Base-by-base conservation (phyloP, 2,113 vertebrate genomes). In the Oryctolagus cuniculus region DNA sequence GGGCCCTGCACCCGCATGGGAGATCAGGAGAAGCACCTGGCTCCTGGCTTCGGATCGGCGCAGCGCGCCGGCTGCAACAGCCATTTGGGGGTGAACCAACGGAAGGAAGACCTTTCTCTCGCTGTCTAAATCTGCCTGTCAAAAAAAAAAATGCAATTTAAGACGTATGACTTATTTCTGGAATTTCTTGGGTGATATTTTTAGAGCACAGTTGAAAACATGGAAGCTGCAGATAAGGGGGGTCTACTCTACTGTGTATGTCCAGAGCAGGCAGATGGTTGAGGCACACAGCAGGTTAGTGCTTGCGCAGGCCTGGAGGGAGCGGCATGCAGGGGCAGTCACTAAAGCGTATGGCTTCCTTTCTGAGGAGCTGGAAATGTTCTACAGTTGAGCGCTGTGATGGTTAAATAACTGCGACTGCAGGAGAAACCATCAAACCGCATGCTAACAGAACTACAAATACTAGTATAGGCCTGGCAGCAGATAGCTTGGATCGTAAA, bases 381-480 rank as follows among this genome's bases (percentile, higher is more conserved):
- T 95, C 83, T 87, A 78, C 90, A 77, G 66, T 81, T 63, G 5
- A 72, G 36, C 31, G 25, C 69, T 51, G 51, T 75, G 64, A 67
- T 91, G 27, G 29, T 81, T 93, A 79, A 66, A 70, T 36, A 93
- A 83, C 51, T 87, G 38, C 49, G 61, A 87, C 25, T 82, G 44
- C 77, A 81, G 44, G 44, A 44, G 44, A 87, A 93, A 27, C 25
- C 6, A 64, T 53, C 72, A 77, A 55, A 78, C 53, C 73, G 22
- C 74, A 87, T 38, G 74, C 38, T 78, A 90, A 27, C 84, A 85
- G 38, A 70, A 53, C 27, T 61, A 49, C 3, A 66, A 81, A 66
- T 81, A 70, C 17, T 72, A 58, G 10, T 80, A 24, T 75, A 79
- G 10, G 72, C 61, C 51, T 73, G 34, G 44, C 67, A 94, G 53